Percentiles rank a stretch among this genome's conserved stretches.
Conservation (phyloP, 92 coral and sea anemone species). For the Nematostella vectensis region DNA sequence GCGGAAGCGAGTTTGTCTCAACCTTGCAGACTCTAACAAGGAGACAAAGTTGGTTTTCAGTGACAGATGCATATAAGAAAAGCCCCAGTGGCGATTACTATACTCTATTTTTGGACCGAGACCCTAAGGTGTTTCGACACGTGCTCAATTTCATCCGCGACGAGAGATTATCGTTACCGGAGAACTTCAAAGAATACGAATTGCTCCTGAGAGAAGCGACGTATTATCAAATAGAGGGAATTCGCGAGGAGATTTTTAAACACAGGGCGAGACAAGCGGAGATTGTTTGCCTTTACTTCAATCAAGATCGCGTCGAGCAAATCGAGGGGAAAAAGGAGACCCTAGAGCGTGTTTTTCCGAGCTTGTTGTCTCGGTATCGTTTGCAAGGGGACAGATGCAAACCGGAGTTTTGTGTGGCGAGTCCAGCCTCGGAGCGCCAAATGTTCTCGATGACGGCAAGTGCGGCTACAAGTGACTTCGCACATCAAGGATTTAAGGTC, state of each 20-base stretch:
- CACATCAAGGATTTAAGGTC: background rate
- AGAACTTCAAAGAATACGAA: constrained; percentile 16
- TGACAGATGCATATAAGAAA: constrained; percentile 1
- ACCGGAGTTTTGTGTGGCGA: constrained; percentile 3
- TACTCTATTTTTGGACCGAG: constrained; percentile 18
- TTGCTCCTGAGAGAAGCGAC: constrained; percentile 15
- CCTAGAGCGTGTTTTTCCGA: background rate
- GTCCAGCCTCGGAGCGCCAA: background rate
- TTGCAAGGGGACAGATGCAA: background rate
- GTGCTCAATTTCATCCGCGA: constrained; percentile 23
- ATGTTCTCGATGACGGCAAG: background rate
- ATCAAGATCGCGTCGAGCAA: background rate
- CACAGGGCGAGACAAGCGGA: background rate
- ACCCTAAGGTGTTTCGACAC: constrained; percentile 17
- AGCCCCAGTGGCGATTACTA: constrained; percentile 11
- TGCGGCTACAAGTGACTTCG: background rate
- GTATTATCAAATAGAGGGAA: constrained; percentile 13
- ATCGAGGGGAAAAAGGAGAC: constrained; percentile 1
- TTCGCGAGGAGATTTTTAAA: constrained; percentile 1
- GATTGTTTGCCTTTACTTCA: background rate
- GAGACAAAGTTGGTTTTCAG: constrained; percentile 17
- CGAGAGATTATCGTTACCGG: constrained; percentile 8
- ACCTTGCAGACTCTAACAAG: constrained; percentile 22
- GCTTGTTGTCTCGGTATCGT: background rate
- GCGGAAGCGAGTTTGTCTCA: constrained; percentile 20